Percentiles rank a stretch among this genome's conserved stretches.
phyloP scores from a whole-genome alignment of 2,113 vertebrate species.

The Pogonocichla stellata region DNA sequence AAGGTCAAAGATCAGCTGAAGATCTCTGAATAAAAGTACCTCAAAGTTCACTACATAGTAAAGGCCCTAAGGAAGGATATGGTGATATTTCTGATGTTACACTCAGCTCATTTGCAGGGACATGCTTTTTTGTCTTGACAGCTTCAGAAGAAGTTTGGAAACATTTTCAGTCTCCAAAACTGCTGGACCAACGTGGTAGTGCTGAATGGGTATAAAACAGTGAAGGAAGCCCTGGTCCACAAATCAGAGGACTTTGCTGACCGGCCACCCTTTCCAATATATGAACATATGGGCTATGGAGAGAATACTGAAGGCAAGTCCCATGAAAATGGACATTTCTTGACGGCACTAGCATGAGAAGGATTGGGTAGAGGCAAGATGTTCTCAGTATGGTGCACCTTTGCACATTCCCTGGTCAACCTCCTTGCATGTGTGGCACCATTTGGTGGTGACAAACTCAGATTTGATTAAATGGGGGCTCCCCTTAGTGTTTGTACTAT shows the following conservation, averaged over 20 bases:
- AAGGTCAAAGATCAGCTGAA: neutral
- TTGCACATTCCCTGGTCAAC: neutral
- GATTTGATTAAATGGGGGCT: neutral
- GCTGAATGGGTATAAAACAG: slow-evolving; percentile 53
- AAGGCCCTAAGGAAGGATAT: neutral
- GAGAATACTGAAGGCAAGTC: slow-evolving; percentile 43
- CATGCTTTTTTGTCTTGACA: neutral
- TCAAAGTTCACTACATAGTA: neutral
- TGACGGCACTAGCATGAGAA: neutral
- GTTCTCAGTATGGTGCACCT: neutral
- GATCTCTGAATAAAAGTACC: neutral
- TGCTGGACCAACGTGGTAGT: slow-evolving; percentile 58
- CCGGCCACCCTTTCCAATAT: neutral
- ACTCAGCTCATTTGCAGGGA: neutral
- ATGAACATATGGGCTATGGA: neutral
- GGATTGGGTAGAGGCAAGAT: neutral
- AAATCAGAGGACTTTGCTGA: slow-evolving; percentile 66
- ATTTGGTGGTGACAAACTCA: neutral
- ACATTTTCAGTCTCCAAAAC: slow-evolving; percentile 68
- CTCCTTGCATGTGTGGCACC: neutral
- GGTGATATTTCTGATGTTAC: neutral
- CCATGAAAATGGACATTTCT: neutral
- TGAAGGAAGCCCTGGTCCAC: slow-evolving; percentile 68
- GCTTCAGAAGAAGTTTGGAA: slow-evolving; percentile 66
- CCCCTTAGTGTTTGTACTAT: neutral